Base-by-base conservation (phyloP, 1,140 invertebrate genomes). In the Matsumurasca onukii region DNA sequence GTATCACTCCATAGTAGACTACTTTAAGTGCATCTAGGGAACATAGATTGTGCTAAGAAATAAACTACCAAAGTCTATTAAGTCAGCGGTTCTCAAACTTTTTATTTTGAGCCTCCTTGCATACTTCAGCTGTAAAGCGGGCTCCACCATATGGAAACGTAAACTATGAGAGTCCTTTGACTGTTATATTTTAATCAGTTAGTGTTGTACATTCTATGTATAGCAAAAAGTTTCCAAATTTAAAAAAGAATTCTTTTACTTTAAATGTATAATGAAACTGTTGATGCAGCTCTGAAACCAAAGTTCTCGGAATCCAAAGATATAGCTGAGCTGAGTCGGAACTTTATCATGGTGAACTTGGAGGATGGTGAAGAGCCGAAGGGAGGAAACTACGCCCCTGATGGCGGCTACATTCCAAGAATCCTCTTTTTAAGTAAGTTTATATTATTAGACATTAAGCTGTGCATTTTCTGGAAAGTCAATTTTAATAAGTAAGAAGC, bases 331-430 rank as follows among this genome's bases (percentile, higher is more conserved):
- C 71, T 86, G 34, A 86, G 85, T 74, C 77, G 81, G 73, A 75
- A 84, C 29, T 86, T 88, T 76, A 78, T 86, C 0, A 86, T 88
- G 84, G 82, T 87, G 2, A 86, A 86, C 73, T 73, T 82, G 62
- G 72, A 80, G 49, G 85, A 86, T 75, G 82, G 85, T 62, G 82
- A 86, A 48, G 85, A 86, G 72, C 81, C 81, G 0, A 76, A 76
- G 9, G 82, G 75, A 31, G 75, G 75, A 30, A 73, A 75, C 30
- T 86, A 81, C 75, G 75, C 78, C 17, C 85, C 85, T 0, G 85
- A 87, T 73, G 86, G 86, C 3, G 82, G 77, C 12, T 87, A 87
- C 71, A 84, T 86, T 76, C 86, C 86, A 2, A 80, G 86, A 77
- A 85, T 82, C n/a, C 69, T 81, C 1, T 82, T 83, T 72, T 74